These are phyloP conservation scores for Pteromalus puparum DNA, from an alignment of 1,140 invertebrate genomes.

Conservation along the genomic window DNA sequence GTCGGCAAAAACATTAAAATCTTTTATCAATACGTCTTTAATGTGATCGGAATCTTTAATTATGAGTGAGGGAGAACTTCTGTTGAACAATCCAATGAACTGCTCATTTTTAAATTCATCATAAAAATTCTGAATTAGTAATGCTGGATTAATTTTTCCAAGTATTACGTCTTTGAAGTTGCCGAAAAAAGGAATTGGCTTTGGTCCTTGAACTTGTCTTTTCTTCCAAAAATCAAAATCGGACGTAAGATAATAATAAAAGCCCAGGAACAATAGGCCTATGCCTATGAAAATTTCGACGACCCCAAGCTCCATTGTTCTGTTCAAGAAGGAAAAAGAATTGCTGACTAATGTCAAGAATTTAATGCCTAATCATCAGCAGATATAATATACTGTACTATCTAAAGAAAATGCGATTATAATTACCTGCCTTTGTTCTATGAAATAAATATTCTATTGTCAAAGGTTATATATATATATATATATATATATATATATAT, in stretches of 20 bases:
- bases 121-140: slow-evolving; percentile 54
- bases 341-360: too few species aligned
- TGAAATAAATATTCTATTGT: too few species aligned
- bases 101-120: slow-evolving; percentile 56
- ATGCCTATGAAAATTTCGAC: background rate
- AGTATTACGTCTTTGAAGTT: slow-evolving; percentile 54
- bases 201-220: slow-evolving; percentile 56
- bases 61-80: slow-evolving; percentile 53
- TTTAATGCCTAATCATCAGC: too few species aligned
- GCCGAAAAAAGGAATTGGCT: slow-evolving; percentile 55
- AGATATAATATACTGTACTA: too few species aligned
- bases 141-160: slow-evolving; percentile 52
- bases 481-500: too few species aligned
- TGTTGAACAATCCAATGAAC: slow-evolving; percentile 55
- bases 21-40: slow-evolving; percentile 57
- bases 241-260: slow-evolving; percentile 57
- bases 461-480: too few species aligned
- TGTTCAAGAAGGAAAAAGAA: too few species aligned
- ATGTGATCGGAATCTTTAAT: slow-evolving; percentile 55
- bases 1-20: slow-evolving; percentile 55
- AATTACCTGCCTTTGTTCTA: too few species aligned
- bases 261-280: background rate
- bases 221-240: slow-evolving; percentile 68
- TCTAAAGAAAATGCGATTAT: too few species aligned
- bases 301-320: background rate